Conservation (phyloP, 2,888 invertebrate species). For the Seira musarum region DNA sequence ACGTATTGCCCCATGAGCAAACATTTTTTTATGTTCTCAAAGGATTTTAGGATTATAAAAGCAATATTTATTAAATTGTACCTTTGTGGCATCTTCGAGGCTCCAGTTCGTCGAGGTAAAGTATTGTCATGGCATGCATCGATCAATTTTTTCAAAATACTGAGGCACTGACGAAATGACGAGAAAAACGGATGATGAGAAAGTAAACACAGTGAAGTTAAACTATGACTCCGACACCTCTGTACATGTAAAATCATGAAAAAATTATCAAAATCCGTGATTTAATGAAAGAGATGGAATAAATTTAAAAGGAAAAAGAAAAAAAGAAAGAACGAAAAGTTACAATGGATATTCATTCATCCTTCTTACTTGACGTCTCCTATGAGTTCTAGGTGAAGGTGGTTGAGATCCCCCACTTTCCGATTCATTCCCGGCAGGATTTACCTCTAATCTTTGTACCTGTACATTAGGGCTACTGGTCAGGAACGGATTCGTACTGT, state of each 20-base stretch:
- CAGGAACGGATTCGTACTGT: conserved; percentile 70
- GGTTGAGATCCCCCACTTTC: conserved; percentile 92
- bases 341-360: not conserved
- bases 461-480: conserved; percentile 56
- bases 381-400: conserved; percentile 86
- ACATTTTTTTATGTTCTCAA: not conserved
- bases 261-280: not conserved
- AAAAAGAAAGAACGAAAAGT: not conserved
- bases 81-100: conserved; percentile 89
- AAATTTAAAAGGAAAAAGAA: too few relatives aligned
- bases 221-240: conserved; percentile 90
- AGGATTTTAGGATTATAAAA: not conserved
- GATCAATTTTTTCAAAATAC: conserved; percentile 94
- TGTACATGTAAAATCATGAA: conserved; percentile 71
- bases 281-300: too few relatives aligned
- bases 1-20: not conserved
- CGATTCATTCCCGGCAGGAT: conserved; percentile 82
- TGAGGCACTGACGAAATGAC: conserved; percentile 97
- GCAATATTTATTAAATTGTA: conserved; percentile 72
- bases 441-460: conserved; percentile 78
- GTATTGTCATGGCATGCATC: conserved; percentile 98
- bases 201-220: conserved; percentile 97
- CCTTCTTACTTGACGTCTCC: conserved; percentile 80
- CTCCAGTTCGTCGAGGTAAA: conserved; percentile 89
- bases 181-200: conserved; percentile 99